Evolutionary conservation across 2,888 invertebrate genomes (phyloP).

Genomic region (Elysia crispata): DNA sequence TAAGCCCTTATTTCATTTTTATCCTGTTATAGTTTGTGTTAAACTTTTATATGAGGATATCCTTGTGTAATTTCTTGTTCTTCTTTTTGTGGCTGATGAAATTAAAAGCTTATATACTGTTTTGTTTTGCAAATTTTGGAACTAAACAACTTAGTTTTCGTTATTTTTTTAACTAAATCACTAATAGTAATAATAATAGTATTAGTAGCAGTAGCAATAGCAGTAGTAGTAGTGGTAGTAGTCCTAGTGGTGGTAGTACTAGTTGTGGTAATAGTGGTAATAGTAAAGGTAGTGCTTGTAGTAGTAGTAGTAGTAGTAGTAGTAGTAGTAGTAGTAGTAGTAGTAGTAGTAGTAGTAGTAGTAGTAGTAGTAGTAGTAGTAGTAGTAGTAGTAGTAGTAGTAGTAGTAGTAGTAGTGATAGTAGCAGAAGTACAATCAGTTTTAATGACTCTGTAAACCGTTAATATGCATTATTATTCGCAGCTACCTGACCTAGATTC

Average conservation of each 20-base stretch:
- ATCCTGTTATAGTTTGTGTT: too few relatives aligned
- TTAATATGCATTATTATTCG: neutral
- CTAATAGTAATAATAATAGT: neutral
- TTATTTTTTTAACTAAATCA: neutral
- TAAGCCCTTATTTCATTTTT: too few relatives aligned
- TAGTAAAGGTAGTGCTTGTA: constrained; percentile 5
- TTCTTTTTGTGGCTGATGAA: too few relatives aligned
- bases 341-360: neutral
- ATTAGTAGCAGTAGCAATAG: constrained; percentile 12
- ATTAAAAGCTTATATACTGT: too few relatives aligned
- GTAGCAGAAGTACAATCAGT: neutral
- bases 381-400: neutral
- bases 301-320: constrained; percentile 30
- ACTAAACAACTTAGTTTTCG: too few relatives aligned
- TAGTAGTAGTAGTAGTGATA: constrained; percentile 19
- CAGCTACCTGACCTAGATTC: too few relatives aligned
- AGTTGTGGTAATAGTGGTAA: neutral
- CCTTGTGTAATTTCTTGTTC: too few relatives aligned
- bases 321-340: constrained; percentile 17
- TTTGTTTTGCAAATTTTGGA: too few relatives aligned
- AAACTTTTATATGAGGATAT: too few relatives aligned
- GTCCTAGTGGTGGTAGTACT: neutral
- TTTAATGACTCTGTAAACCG: too few relatives aligned
- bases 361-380: constrained; percentile 10
- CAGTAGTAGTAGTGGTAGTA: constrained; percentile 14